A percentile compares a stretch with the other conserved stretches of the same genome.
phyloP scores from a whole-genome alignment of 2,888 invertebrate species.

The Sarcophaga caerulescens region DNA sequence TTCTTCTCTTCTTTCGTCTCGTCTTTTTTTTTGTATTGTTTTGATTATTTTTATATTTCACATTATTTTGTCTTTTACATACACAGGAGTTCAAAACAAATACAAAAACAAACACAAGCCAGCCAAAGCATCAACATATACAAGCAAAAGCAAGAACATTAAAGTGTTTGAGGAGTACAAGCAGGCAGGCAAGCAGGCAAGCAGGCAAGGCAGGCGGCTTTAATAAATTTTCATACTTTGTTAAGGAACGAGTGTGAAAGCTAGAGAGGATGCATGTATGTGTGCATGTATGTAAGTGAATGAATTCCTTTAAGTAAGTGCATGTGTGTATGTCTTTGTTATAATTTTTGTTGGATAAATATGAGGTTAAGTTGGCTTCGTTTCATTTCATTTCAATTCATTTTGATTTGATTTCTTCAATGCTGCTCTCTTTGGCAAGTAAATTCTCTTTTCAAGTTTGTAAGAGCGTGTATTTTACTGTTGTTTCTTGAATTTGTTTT shows the following conservation, averaged over 20 bases:
- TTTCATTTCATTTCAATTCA: conserved; percentile 75
- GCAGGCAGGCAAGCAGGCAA: not conserved
- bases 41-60: conserved; percentile 67
- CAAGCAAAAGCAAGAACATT: not conserved
- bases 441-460: not conserved
- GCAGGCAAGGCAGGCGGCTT: conserved; percentile 21
- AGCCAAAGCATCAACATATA: conserved; percentile 18
- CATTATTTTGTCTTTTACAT: conserved; percentile 64
- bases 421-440: not conserved
- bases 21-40: conserved; percentile 54
- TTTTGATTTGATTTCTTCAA: conserved; percentile 64
- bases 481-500: conserved; percentile 35
- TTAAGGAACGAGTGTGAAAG: not conserved
- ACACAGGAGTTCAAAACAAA: conserved; percentile 60
- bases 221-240: conserved; percentile 22
- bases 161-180: not conserved
- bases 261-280: conserved; percentile 25
- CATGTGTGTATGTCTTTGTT: conserved; percentile 24
- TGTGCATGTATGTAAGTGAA: not conserved
- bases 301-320: conserved; percentile 2
- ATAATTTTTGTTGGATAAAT: conserved; percentile 77
- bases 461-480: conserved; percentile 1
- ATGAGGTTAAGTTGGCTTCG: conserved; percentile 80
- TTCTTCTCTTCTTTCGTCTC: conserved; percentile 22
- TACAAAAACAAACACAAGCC: conserved; percentile 19